Evolutionary conservation across 2,113 vertebrate species (phyloP).

Genomic region (Elachura formosa): DNA sequence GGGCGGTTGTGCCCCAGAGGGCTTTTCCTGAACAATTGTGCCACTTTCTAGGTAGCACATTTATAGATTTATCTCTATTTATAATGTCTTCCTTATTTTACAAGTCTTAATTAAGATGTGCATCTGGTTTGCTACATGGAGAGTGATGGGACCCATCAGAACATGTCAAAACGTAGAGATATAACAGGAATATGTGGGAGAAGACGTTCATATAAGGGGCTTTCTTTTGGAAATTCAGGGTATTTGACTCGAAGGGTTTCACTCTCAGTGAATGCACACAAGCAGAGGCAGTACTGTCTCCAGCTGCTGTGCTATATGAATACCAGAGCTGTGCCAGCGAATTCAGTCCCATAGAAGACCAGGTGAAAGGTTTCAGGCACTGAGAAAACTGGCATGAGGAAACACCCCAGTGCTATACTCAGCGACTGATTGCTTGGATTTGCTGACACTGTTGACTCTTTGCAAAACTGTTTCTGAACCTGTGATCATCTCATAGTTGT

Average conservation of each 20-base stretch:
- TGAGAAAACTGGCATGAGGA: neutral
- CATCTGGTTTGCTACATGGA: neutral
- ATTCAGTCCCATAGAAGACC: neutral
- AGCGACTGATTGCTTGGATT: neutral
- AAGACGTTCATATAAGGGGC: neutral
- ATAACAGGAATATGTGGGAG: neutral
- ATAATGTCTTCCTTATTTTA: neutral
- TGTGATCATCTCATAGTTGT: neutral
- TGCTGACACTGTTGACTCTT: neutral
- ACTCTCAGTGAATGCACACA: neutral
- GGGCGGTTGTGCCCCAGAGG: neutral
- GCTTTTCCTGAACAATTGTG: neutral
- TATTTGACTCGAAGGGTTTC: neutral
- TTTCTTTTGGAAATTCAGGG: neutral
- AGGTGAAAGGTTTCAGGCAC: neutral
- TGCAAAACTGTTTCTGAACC: neutral
- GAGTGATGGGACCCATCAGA: neutral
- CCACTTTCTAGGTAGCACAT: neutral
- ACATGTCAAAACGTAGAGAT: neutral
- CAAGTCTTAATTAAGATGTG: neutral
- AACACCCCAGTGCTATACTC: neutral
- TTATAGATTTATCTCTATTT: neutral
- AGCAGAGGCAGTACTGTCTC: neutral
- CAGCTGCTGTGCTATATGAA: neutral
- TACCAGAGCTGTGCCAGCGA: neutral